Conservation (phyloP, 1,140 invertebrate genomes). For the Lordiphosa collinella region DNA sequence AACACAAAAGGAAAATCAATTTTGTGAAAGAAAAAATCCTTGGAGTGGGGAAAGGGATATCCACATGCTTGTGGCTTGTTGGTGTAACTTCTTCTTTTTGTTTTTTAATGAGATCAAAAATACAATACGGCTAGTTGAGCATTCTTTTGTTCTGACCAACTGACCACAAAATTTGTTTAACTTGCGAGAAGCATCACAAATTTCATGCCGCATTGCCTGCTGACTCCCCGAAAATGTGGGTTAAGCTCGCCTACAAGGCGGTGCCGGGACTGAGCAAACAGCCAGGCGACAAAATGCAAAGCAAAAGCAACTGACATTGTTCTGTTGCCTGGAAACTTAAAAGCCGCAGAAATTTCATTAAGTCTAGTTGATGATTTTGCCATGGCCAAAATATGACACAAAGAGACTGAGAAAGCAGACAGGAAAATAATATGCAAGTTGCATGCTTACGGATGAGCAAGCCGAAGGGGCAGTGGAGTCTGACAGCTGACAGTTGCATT, state of each 20-base stretch:
- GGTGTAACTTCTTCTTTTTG: slow-evolving; percentile 39
- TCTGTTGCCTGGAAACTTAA: slow-evolving; percentile 55
- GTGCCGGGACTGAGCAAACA: background rate
- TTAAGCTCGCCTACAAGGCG: background rate
- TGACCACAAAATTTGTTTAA: slow-evolving; percentile 67
- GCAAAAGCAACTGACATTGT: slow-evolving; percentile 20
- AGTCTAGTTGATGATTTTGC: slow-evolving; percentile 30
- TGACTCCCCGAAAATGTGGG: slow-evolving; percentile 21
- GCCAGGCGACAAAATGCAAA: slow-evolving; percentile 8
- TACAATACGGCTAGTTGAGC: slow-evolving; percentile 41
- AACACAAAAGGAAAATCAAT: slow-evolving; percentile 61
- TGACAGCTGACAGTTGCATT: too few species aligned
- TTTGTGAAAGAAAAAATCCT: slow-evolving; percentile 16
- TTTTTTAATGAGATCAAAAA: slow-evolving; percentile 70
- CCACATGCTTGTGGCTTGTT: slow-evolving; percentile 8
- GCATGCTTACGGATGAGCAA: too few species aligned
- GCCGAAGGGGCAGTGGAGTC: background rate
- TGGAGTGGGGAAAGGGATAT: background rate
- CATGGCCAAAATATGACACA: slow-evolving; percentile 55
- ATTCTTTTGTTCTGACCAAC: slow-evolving; percentile 37
- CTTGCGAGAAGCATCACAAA: slow-evolving; percentile 43
- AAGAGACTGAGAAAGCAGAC: slow-evolving; percentile 28
- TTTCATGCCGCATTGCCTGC: slow-evolving; percentile 69
- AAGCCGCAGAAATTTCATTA: slow-evolving; percentile 74
- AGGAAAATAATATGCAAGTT: slow-evolving; percentile 30